These are phyloP conservation scores for Eledona agricola DNA, from an alignment of 2,888 invertebrate species.

Conservation along the genomic window DNA sequence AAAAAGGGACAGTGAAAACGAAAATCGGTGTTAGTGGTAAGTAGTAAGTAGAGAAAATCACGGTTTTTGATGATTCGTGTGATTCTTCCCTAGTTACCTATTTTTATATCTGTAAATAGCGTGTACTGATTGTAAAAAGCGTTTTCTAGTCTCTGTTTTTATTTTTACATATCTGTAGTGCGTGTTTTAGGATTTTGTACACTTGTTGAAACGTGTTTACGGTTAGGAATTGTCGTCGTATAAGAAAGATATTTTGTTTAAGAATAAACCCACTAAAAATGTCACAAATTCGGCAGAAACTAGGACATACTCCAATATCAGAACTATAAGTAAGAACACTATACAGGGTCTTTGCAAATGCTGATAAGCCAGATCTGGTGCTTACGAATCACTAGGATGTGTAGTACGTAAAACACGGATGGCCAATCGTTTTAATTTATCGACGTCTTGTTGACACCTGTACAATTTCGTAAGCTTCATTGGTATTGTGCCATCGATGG, in stretches of 20 bases:
- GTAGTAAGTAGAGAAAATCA: conserved; percentile 25
- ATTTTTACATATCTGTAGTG: conserved; percentile 48
- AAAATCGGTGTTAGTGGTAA: conserved; percentile 32
- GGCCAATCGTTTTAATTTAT: conserved; percentile 8
- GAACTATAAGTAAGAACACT: conserved; percentile 17
- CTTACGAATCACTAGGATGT: conserved; percentile 22
- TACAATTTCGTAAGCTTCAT: conserved; percentile 21
- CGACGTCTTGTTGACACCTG: conserved; percentile 21
- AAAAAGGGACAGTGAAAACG: conserved; percentile 35
- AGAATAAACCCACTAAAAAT: conserved; percentile 10
- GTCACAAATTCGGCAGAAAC: conserved; percentile 24
- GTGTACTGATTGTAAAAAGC: conserved; percentile 34
- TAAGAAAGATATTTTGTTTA: conserved; percentile 23
- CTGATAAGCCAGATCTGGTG: conserved; percentile 14
- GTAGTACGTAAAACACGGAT: conserved; percentile 15
- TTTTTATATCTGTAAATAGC: conserved; percentile 48
- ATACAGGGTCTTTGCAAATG: conserved; percentile 32
- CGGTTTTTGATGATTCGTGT: conserved; percentile 32
- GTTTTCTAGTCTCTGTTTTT: conserved; percentile 41
- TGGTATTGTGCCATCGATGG: conserved; percentile 23
- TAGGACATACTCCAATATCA: conserved; percentile 23
- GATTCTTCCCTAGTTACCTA: conserved; percentile 37
- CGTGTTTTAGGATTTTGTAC: conserved; percentile 44
- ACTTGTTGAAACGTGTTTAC: conserved; percentile 37
- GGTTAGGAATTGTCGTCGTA: conserved; percentile 41